phyloP scores from a whole-genome alignment of 2,888 invertebrate genomes.

The Aelia acuminata region DNA sequence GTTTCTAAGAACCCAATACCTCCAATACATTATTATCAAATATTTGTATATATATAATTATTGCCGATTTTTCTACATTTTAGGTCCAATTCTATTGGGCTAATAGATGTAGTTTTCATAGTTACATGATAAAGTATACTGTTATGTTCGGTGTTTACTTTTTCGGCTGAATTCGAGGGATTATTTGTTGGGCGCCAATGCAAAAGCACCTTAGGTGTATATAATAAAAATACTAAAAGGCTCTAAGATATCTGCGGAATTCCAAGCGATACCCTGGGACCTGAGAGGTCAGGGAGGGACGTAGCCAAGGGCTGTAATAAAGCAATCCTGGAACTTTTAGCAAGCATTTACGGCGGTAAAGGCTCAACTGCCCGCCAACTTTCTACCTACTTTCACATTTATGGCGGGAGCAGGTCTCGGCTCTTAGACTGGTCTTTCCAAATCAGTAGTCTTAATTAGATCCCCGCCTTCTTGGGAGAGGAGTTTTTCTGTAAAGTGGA shows the following conservation, averaged over 20 bases:
- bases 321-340: not conserved
- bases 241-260: not conserved
- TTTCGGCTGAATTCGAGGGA: too few species aligned
- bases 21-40: too few species aligned
- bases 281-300: not conserved
- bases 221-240: not conserved
- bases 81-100: too few species aligned
- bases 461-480: not conserved
- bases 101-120: too few species aligned
- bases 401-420: not conserved
- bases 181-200: too few species aligned
- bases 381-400: conserved; percentile 28
- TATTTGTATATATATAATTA: too few species aligned
- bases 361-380: not conserved
- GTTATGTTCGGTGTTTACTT: too few species aligned
- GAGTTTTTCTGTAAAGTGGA: conserved; percentile 6
- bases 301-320: not conserved
- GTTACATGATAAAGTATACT: too few species aligned
- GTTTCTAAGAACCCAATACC: too few species aligned
- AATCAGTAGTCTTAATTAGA: not conserved
- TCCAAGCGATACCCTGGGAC: not conserved
- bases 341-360: not conserved
- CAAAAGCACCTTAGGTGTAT: too few species aligned
- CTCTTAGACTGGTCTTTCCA: not conserved
- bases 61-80: too few species aligned